Percentiles rank a stretch among this genome's conserved stretches.
These are phyloP conservation scores for Rotaria socialis DNA, from an alignment of 2,888 invertebrate species.

Conservation along the genomic window DNA sequence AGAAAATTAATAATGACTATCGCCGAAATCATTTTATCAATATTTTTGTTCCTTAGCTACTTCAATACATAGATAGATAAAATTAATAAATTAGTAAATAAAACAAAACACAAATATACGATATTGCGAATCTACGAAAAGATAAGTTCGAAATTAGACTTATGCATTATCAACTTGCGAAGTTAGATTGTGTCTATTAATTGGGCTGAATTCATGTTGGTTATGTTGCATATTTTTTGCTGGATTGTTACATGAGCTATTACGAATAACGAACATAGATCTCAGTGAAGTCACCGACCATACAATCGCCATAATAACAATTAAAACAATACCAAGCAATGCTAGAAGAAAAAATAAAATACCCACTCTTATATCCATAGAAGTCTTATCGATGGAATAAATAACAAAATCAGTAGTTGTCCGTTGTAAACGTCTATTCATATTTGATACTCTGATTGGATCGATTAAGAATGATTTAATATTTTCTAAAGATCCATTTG, in stretches of 20 bases:
- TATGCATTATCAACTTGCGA: background rate
- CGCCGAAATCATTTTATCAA: too few species aligned
- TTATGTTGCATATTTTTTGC: too few species aligned
- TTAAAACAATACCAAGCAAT: background rate
- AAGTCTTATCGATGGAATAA: background rate
- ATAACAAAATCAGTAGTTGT: background rate
- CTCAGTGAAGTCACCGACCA: background rate
- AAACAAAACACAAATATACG: too few species aligned
- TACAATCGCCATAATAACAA: background rate
- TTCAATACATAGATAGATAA: background rate
- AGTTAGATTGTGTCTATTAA: too few species aligned
- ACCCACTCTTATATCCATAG: too few species aligned
- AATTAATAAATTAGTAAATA: background rate
- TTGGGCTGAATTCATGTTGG: too few species aligned
- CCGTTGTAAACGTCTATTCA: background rate
- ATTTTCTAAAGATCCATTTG: conserved; percentile 53
- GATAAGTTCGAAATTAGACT: background rate
- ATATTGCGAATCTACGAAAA: too few species aligned
- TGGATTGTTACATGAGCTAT: too few species aligned
- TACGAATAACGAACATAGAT: background rate
- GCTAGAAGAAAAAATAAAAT: background rate
- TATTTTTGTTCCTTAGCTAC: too few species aligned
- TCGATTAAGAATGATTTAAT: conserved; percentile 45
- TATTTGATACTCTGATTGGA: background rate
- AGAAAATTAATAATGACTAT: too few species aligned